Conservation (phyloP, 2,888 invertebrate genomes). For the Trissolcus brochymenae region DNA sequence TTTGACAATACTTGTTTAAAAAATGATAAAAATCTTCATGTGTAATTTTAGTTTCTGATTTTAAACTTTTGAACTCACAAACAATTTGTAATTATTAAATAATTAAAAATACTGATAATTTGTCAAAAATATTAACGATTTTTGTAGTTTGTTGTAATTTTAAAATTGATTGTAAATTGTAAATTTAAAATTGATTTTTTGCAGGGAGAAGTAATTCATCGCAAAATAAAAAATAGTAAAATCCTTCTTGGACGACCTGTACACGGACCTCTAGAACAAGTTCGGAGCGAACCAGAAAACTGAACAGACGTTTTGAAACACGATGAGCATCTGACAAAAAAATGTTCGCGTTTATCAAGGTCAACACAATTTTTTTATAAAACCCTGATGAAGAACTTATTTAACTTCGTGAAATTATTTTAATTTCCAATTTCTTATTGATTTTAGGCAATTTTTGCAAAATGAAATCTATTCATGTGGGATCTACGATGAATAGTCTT, state of each 20-base stretch:
- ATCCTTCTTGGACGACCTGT: slow-evolving; percentile 82
- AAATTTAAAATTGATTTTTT: too few species aligned
- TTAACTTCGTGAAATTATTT: background rate
- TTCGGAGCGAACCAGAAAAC: slow-evolving; percentile 88
- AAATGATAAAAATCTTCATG: too few species aligned
- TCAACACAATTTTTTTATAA: slow-evolving; percentile 68
- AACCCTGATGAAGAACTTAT: background rate
- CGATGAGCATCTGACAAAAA: slow-evolving; percentile 91
- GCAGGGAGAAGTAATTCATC: slow-evolving; percentile 69
- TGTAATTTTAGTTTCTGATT: too few species aligned
- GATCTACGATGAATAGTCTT: slow-evolving; percentile 98
- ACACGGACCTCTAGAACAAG: slow-evolving; percentile 87
- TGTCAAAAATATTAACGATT: too few species aligned
- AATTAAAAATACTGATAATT: too few species aligned
- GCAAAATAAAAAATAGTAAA: slow-evolving; percentile 65
- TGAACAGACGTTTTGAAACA: slow-evolving; percentile 86
- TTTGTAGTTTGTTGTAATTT: too few species aligned
- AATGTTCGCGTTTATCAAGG: slow-evolving; percentile 85
- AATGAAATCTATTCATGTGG: slow-evolving; percentile 95
- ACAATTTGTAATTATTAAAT: too few species aligned
- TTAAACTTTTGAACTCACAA: too few species aligned
- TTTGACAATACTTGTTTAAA: too few species aligned
- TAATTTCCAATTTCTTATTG: too few species aligned
- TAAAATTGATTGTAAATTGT: too few species aligned
- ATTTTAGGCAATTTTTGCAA: slow-evolving; percentile 81